Evolutionary conservation across 2,113 vertebrate species (phyloP).

Genomic region (Bucco capensis): DNA sequence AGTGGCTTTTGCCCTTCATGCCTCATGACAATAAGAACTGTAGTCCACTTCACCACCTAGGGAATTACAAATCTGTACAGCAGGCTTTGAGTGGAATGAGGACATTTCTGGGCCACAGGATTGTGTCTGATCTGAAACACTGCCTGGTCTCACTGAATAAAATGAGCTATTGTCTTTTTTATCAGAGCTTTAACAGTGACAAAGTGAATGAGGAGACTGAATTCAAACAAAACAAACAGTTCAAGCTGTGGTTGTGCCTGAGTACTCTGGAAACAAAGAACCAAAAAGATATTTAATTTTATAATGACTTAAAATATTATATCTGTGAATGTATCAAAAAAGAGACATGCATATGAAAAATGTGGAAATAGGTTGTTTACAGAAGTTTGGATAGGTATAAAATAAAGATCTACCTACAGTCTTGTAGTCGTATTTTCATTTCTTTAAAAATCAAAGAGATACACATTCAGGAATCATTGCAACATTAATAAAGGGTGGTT

Average conservation of each 20-base stretch:
- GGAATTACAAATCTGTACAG: not conserved
- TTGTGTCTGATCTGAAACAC: not conserved
- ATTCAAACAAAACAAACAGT: constrained; percentile 9
- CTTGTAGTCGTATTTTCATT: not conserved
- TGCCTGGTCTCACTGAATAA: not conserved
- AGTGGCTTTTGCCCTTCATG: not conserved
- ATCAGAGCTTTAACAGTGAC: not conserved
- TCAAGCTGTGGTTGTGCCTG: not conserved
- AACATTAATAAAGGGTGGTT: not conserved
- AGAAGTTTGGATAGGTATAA: constrained; percentile 9
- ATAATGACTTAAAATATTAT: not conserved
- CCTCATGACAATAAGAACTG: not conserved
- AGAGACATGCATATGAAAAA: not conserved
- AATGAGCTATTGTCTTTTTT: constrained; percentile 8
- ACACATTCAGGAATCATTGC: not conserved
- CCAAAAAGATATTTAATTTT: not conserved
- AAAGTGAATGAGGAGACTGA: not conserved
- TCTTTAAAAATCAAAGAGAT: not conserved
- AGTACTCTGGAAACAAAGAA: not conserved
- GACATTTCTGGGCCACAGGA: not conserved
- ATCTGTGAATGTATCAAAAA: not conserved
- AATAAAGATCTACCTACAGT: not conserved
- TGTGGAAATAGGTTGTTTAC: not conserved
- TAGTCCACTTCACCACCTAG: not conserved
- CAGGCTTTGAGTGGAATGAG: not conserved